Evolutionary conservation across 2,888 invertebrate species (phyloP).

Genomic region (Apamea anceps): DNA sequence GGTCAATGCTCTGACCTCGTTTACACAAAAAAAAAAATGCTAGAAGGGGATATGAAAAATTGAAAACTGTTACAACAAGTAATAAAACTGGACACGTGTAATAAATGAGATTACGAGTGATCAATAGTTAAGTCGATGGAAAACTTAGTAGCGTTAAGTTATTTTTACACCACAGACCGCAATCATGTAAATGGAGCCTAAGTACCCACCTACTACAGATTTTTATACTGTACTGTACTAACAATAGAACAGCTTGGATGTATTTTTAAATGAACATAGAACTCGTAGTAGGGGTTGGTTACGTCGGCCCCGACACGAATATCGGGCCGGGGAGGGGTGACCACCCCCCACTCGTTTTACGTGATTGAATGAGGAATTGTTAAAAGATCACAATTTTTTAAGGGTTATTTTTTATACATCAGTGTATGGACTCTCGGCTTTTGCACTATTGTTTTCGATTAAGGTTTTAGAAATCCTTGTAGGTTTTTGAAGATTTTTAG

Average conservation of each 20-base stretch:
- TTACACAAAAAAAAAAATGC: background rate
- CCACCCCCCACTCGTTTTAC: conserved; percentile 81
- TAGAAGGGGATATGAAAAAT: background rate
- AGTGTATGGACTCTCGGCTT: conserved; percentile 52
- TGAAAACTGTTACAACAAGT: background rate
- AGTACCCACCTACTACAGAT: conserved; percentile 26
- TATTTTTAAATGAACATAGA: conserved; percentile 67
- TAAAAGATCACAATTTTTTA: conserved; percentile 81
- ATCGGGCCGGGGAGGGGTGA: conserved; percentile 74
- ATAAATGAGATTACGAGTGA: background rate
- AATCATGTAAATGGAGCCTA: conserved; percentile 16
- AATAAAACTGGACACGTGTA: background rate
- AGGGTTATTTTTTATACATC: conserved; percentile 69
- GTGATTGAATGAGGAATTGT: conserved; percentile 87
- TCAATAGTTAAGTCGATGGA: background rate
- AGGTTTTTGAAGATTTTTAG: background rate
- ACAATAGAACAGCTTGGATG: conserved; percentile 55
- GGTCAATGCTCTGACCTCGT: background rate
- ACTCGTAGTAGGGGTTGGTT: conserved; percentile 77
- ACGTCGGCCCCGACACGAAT: conserved; percentile 76
- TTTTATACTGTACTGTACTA: conserved; percentile 33
- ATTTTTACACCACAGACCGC: conserved; percentile 17
- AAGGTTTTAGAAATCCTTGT: background rate
- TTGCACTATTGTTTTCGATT: conserved; percentile 17
- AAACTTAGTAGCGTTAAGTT: conserved; percentile 7